Percentiles rank a stretch among this genome's conserved stretches.
These are phyloP conservation scores for Athene cunicularia DNA, from an alignment of 2,113 vertebrate genomes.

Conservation along the genomic window DNA sequence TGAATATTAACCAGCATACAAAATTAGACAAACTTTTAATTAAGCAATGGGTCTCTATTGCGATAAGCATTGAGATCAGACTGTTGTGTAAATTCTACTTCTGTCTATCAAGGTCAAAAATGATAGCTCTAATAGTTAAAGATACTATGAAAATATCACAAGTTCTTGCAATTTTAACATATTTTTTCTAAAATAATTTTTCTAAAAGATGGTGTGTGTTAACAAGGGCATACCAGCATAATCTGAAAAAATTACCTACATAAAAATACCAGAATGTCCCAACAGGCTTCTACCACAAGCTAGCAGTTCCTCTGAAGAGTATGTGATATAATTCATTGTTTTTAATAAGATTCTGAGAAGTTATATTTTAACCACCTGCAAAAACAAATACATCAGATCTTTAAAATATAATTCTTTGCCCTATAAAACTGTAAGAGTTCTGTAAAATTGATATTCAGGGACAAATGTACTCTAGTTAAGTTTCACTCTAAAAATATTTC, in stretches of 20 bases:
- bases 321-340: constrained; percentile 54
- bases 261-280: constrained; percentile 24
- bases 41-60: background rate
- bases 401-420: constrained; percentile 39
- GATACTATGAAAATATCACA: background rate
- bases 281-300: background rate
- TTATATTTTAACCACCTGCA: constrained; percentile 55
- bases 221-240: background rate
- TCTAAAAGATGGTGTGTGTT: background rate
- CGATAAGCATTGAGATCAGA: background rate
- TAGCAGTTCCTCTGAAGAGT: background rate
- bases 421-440: constrained; percentile 11
- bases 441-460: constrained; percentile 48
- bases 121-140: background rate
- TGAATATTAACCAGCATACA: constrained; percentile 20
- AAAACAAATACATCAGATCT: constrained; percentile 57
- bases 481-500: constrained; percentile 60
- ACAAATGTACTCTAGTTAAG: constrained; percentile 18
- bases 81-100: background rate
- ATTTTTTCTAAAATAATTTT: background rate
- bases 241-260: background rate
- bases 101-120: constrained; percentile 12
- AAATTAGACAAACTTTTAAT: constrained; percentile 44
- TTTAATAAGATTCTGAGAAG: constrained; percentile 33
- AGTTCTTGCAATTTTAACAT: background rate